Percentiles rank a stretch among this genome's conserved stretches.
Conservation (phyloP, 2,797 vertebrate genomes). For the Parauchenoglanis ngamensis region DNA sequence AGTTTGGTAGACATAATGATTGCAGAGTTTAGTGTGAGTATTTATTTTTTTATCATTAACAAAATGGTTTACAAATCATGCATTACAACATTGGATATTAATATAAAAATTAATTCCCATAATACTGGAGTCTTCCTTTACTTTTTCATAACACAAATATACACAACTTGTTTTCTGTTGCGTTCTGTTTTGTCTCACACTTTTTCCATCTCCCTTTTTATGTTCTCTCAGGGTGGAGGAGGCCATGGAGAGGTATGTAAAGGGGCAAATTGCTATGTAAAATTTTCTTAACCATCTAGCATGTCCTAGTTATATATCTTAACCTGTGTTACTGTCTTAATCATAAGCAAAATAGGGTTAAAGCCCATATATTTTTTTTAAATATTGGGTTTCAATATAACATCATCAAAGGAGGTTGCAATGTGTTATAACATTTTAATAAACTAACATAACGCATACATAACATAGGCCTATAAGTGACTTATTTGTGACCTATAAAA, state of each 20-base stretch:
- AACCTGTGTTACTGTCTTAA: not conserved
- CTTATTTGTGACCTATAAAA: constrained; percentile 49
- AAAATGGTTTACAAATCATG: not conserved
- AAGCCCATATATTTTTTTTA: too few species aligned
- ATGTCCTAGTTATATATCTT: not conserved
- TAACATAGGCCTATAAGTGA: not conserved
- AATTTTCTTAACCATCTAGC: not conserved
- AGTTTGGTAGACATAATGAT: constrained; percentile 98
- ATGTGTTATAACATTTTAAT: not conserved
- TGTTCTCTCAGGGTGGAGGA: constrained; percentile 54
- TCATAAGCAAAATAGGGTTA: not conserved
- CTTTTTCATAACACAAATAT: not conserved
- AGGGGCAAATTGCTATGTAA: not conserved
- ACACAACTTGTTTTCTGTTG: not conserved
- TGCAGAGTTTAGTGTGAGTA: constrained; percentile 97
- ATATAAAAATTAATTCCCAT: not conserved
- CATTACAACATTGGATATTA: not conserved
- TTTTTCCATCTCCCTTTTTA: constrained; percentile 11
- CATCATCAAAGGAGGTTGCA: not conserved
- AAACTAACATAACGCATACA: not conserved
- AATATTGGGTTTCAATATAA: not conserved
- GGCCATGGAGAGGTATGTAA: constrained; percentile 58
- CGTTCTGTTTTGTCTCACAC: constrained; percentile 5
- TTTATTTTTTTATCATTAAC: not conserved
- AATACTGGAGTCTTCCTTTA: not conserved